Evolutionary conservation across 2,888 invertebrate genomes (phyloP), one percentile per base, ranked within the genome.

Genomic region (Hedya salicella): DNA sequence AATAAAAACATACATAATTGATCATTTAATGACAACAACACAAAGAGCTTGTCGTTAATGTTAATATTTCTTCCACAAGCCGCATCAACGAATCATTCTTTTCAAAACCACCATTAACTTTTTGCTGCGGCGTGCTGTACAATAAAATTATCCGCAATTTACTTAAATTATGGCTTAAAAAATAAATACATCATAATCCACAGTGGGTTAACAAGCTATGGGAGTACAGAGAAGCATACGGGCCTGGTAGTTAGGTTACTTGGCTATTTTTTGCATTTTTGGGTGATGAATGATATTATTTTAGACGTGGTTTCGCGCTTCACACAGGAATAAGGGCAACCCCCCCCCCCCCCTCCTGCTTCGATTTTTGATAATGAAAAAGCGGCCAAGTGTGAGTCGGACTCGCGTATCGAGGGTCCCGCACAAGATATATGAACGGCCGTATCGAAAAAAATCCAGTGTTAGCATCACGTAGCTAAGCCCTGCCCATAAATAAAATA

Each of bases 161-260:
- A 54, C 66, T 54, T 61, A 54, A 66, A 66, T 66, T 66, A 32
- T 32, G 21, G 66, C 19, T 60, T 54, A 66, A 66, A 66, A 65
- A 61, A 60, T 53, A 65, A 60, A 66, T 66, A 66, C 66, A 61
- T 66, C 66, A 66, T 66, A 66, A 66, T 66, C 54, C 48, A 9
- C 17, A 49, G 57, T 19, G 13, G 36, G 53, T 30, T 54, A 61
- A 61, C 66, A 21, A 66, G 65, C 60, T 48, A 40, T 49, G 25
- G 36, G 25, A 13, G 17, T 21, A 46, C 36, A 9, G 36, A 36
- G 36, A 36, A 36, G 36, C 32, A 32, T 32, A 11, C 36, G 36
- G n/a, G 25, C 11, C 1, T 9, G 9, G 5, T 32, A 13, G 9
- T 36, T 36, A 36, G 36, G 36, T 36, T 36, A 36, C 11, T 36